Evolutionary conservation across 2,113 vertebrate genomes (phyloP).

Genomic region (Nibea albiflora): DNA sequence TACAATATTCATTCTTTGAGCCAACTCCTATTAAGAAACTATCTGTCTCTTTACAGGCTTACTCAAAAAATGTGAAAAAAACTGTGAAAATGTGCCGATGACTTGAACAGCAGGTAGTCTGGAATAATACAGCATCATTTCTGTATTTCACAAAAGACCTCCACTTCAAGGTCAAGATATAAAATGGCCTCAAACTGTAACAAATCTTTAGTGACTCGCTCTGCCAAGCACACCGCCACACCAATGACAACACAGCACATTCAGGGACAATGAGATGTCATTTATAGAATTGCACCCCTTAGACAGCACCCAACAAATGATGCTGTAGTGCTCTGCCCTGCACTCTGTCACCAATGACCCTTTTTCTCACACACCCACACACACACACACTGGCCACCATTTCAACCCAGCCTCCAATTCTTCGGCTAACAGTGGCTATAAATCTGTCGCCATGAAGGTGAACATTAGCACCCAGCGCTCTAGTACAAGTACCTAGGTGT

Average conservation of each 20-base stretch:
- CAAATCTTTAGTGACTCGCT: conserved; percentile 43
- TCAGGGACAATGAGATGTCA: conserved; percentile 64
- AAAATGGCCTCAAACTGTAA: conserved; percentile 37
- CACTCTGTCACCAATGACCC: conserved; percentile 50
- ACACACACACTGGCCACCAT: conserved; percentile 26
- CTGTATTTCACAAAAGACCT: conserved; percentile 7
- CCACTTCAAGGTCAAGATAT: conserved; percentile 43
- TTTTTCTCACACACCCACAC: conserved; percentile 8
- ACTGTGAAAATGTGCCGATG: not conserved
- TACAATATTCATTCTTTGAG: not conserved
- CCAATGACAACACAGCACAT: conserved; percentile 42
- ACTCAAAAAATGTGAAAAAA: no score
- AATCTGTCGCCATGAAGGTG: conserved; percentile 50
- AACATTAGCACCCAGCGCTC: conserved; percentile 26
- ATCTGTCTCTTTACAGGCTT: not conserved
- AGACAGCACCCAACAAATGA: conserved; percentile 51
- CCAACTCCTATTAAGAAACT: not conserved
- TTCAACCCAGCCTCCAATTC: conserved; percentile 45
- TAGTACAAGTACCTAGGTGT: not conserved
- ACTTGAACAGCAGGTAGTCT: not conserved
- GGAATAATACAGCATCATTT: conserved; percentile 2
- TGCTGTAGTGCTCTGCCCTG: conserved; percentile 24
- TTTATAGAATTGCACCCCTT: conserved; percentile 60
- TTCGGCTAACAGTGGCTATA: conserved; percentile 36
- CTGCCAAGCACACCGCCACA: conserved; percentile 15